A percentile compares a stretch with the other conserved stretches of the same genome.
Evolutionary conservation across 2,797 vertebrate genomes (phyloP).

Genomic region (Dendrocincla tyrannina): DNA sequence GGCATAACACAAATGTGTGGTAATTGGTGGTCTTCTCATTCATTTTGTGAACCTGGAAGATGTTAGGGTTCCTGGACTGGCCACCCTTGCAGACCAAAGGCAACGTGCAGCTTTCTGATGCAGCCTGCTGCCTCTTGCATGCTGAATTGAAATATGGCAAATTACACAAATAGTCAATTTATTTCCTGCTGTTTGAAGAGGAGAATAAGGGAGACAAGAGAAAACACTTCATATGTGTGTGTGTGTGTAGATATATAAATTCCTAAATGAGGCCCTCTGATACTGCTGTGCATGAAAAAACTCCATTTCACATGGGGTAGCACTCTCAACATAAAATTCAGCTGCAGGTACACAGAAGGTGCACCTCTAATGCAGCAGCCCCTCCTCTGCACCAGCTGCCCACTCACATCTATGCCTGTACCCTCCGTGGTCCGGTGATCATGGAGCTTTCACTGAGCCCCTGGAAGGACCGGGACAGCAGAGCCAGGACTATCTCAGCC

Average conservation of each 20-base stretch:
- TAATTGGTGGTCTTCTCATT: not conserved
- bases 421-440: rapidly evolving
- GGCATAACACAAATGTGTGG: rapidly evolving
- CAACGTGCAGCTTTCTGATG: not conserved
- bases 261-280: too few species aligned
- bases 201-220: not conserved
- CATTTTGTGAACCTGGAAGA: not conserved
- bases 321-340: not conserved
- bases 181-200: not conserved
- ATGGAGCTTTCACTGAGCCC: rapidly evolving
- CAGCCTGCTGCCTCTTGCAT: not conserved
- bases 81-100: not conserved
- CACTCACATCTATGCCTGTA: not conserved
- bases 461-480: rapidly evolving
- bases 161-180: not conserved
- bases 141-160: not conserved
- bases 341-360: not conserved
- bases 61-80: not conserved
- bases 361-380: rapidly evolving
- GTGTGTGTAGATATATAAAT: not conserved
- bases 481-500: rapidly evolving
- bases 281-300: not conserved
- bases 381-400: not conserved
- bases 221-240: not conserved
- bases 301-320: not conserved